A percentile compares a stretch with the other conserved stretches of the same genome.
Conservation (phyloP, 2,888 invertebrate species). For the Arctia plantaginis region DNA sequence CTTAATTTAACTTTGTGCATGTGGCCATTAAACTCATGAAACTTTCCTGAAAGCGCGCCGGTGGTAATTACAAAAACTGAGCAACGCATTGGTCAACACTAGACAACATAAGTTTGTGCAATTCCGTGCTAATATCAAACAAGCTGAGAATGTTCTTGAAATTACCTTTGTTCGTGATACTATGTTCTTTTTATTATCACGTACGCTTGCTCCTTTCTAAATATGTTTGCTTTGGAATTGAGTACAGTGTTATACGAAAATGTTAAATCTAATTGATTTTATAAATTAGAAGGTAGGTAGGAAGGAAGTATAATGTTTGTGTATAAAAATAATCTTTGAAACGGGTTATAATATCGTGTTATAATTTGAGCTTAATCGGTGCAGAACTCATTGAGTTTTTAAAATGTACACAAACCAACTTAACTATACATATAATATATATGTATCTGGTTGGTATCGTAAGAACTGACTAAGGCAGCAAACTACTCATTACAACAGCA, state of each 20-base stretch:
- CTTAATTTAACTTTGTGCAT: slow-evolving; percentile 53
- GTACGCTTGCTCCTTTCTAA: slow-evolving; percentile 3
- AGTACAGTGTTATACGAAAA: background rate
- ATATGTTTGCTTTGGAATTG: background rate
- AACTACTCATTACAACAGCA: too few species aligned
- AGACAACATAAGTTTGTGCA: slow-evolving; percentile 28
- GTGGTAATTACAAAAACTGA: slow-evolving; percentile 50
- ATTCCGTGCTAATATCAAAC: slow-evolving; percentile 11
- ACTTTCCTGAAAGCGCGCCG: slow-evolving; percentile 40
- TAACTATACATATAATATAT: too few species aligned
- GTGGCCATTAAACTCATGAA: slow-evolving; percentile 53
- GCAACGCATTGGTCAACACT: slow-evolving; percentile 36
- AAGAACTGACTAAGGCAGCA: too few species aligned
- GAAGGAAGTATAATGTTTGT: too few species aligned
- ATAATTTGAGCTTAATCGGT: too few species aligned
- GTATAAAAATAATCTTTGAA: too few species aligned
- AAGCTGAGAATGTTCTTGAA: slow-evolving; percentile 10
- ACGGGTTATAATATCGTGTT: too few species aligned
- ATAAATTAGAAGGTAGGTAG: too few species aligned
- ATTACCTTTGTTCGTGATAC: slow-evolving; percentile 3
- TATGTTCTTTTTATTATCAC: background rate
- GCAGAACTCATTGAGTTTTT: too few species aligned
- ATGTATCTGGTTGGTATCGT: too few species aligned
- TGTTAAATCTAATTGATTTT: background rate
- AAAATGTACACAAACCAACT: too few species aligned